Evolutionary conservation across 2,888 invertebrate species (phyloP), one percentile per base, ranked within the genome.

Genomic region (Ophion slaviceki): DNA sequence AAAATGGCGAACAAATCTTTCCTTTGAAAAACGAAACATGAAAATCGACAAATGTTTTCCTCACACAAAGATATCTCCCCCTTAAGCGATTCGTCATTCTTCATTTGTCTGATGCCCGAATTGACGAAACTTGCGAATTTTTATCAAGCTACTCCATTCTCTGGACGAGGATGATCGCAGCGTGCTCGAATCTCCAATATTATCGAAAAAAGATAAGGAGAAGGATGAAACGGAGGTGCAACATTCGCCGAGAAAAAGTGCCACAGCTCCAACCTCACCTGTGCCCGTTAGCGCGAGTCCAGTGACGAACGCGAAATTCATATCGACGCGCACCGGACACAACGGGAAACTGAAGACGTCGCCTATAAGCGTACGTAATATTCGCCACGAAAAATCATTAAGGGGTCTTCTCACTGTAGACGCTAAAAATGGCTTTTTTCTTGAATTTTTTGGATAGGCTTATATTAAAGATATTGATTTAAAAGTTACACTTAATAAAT

Each of bases 81-180:
- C 3, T 28, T 28, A 1, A 6, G 40, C 40, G 7, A 40, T 40
- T 40, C 40, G 36, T 2, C 36, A 36, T 36, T 36, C 2, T 0
- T 47, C 47, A 14, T 11, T 47, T 47, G 47, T 40, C 40, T 5
- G 47, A 47, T 47, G 47, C 47, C 14, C 24, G 28, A 62, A 45
- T 57, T 40, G 32, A 36, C 64, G 5, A 59, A 20, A 14, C 53
- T 24, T 66, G 8, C 3, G 1, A 36, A 7, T 61, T 17, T 68
- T 40, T 75, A 71, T 75, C 32, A 93, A 97, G 96, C 94, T 97
- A 47, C 94, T 97, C 81, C 96, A 97, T 92, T 97, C 97, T 0
- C 95, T 97, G 85, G 97, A 96, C 88, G 97, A 97, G 89, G 97
- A 97, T 89, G 96, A 97, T 79, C 95, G 95, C 85, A 95, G 95